Base-by-base conservation (phyloP, 1,140 invertebrate genomes). In the Coboldia fuscipes region DNA sequence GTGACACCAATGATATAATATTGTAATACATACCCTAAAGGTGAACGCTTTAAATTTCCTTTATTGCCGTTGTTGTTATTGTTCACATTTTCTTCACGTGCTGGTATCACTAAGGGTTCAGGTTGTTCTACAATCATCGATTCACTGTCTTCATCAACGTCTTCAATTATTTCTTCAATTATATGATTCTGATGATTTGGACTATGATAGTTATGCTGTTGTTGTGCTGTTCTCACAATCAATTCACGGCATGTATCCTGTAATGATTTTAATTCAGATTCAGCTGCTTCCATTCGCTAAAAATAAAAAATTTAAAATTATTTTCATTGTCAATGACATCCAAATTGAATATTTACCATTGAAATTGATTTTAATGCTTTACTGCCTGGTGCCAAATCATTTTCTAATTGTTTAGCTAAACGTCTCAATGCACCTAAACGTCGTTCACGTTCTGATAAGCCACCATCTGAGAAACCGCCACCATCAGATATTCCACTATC, bases 401-500 rank as follows among this genome's bases (percentile, higher is more conserved):
- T 57, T 45, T 77, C 72, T 41, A 82, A 53, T 39, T 69, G 68
- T 33, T 68, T 62, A 1, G 72, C 72, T 27, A 79, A 48, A 27
- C 68, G 59, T 27, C 72, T 60, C 2, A 84, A 60, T 4, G 65
- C 64, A 0, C 67, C 63, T 24, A 84, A 50, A 8, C 75, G 63
- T 23, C 69, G 60, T 45, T 83, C 76, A 18, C 77, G 63, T 50
- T 80, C 69, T 27, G 68, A 72, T 16, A 77, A 42, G 33, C 77
- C 75, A 34, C 75, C 71, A 35, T 79, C 75, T 15, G 73, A 79
- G 13, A 50, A 53, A 27, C 50, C 45, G 18, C 73, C 74, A 40
- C 72, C 73, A 47, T 78, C 75, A 1, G 74, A 80, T 32, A 79
- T 77, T 16, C 75, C 75, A 22, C 72, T 75, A 48, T 79, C 75